Conservation (phyloP, 1,140 invertebrate genomes). For the Marisa cornuarietis region DNA sequence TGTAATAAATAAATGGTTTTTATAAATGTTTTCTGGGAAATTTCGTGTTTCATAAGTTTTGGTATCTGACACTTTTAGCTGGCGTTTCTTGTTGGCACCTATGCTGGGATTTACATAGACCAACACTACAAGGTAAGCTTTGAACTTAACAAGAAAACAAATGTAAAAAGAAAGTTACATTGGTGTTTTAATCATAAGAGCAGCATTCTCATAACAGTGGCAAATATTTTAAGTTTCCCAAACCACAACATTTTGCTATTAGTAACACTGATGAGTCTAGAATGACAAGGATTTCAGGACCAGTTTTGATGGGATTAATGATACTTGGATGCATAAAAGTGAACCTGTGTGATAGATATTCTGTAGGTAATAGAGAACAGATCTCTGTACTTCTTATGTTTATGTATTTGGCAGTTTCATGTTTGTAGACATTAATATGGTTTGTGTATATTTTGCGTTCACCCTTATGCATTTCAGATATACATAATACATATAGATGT, state of each 20-base stretch:
- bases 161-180: not conserved
- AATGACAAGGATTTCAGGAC: not conserved
- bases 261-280: not conserved
- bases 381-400: no score
- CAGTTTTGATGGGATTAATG: not conserved
- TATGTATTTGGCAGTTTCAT: no score
- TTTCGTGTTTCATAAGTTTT: no score
- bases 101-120: slow-evolving; percentile 12
- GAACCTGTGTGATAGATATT: no score
- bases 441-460: no score
- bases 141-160: not conserved
- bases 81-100: slow-evolving; percentile 11
- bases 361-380: no score
- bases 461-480: no score
- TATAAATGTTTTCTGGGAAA: no score
- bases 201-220: not conserved
- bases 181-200: not conserved
- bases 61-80: not conserved
- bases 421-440: no score
- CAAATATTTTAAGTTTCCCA: not conserved
- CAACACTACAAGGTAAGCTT: slow-evolving; percentile 16
- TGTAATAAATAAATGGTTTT: no score
- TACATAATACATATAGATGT: no score
- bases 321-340: not conserved
- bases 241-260: not conserved